Percentiles rank a stretch among this genome's conserved stretches.
Evolutionary conservation across 2,113 vertebrate species (phyloP).

Genomic region (Xenopus tropicalis): UCB_Xtro_10.0 CM004450.2:73782001-73782500

Average conservation of each 20-base stretch:
- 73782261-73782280: not conserved
- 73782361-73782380: not conserved
- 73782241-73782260: constrained; percentile 1
- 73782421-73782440: not conserved
- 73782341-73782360: not conserved
- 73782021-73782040: no score
- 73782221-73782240: not conserved
- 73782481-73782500: not conserved
- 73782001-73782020: no score
- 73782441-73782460: not conserved
- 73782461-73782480: not conserved
- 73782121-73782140: no score
- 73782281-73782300: not conserved
- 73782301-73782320: not conserved
- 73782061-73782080: no score
- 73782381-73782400: not conserved
- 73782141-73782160: not conserved
- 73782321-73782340: not conserved
- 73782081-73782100: no score
- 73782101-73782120: no score
- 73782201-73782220: not conserved
- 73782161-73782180: not conserved
- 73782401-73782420: not conserved
- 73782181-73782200: not conserved
- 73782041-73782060: no score